Conservation (phyloP, 2,888 invertebrate species). For the Cheilosia vulpina region DNA sequence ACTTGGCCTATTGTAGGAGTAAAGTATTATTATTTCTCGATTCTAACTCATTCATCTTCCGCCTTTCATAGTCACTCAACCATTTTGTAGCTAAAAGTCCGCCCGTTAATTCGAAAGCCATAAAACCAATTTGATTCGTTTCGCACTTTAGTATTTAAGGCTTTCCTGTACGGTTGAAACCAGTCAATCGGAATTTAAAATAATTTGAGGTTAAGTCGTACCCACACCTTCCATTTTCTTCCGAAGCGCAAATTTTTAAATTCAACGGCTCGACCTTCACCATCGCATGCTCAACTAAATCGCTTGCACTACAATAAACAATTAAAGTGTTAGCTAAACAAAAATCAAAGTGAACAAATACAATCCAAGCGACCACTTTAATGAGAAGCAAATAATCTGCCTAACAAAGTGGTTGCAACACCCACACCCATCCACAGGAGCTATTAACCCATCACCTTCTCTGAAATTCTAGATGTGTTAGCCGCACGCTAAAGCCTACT, state of each 20-base stretch:
- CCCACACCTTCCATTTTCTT: too few species aligned
- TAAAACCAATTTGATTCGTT: too few species aligned
- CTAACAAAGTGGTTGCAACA: slow-evolving; percentile 2
- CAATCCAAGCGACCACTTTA: slow-evolving; percentile 1
- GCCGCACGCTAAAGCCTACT: slow-evolving; percentile 30
- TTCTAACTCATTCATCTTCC: too few species aligned
- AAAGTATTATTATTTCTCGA: too few species aligned
- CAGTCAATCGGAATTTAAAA: too few species aligned
- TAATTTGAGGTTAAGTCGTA: too few species aligned
- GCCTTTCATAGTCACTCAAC: too few species aligned
- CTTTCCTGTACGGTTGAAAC: too few species aligned
- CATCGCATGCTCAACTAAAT: slow-evolving; percentile 50
- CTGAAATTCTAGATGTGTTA: slow-evolving; percentile 64
- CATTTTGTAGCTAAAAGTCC: too few species aligned
- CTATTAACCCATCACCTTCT: slow-evolving; percentile 69
- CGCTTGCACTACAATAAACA: slow-evolving; percentile 16
- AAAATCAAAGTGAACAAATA: slow-evolving; percentile 41
- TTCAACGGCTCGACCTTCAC: slow-evolving; percentile 37
- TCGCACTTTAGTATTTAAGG: too few species aligned
- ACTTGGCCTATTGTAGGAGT: too few species aligned
- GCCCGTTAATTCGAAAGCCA: too few species aligned
- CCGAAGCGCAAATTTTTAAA: not conserved
- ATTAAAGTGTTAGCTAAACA: slow-evolving; percentile 50
- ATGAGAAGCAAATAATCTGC: slow-evolving; percentile 20
- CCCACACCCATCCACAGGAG: slow-evolving; percentile 25